Evolutionary conservation across 2,113 vertebrate species (phyloP).

Genomic region (Herpetotheres cachinnans): DNA sequence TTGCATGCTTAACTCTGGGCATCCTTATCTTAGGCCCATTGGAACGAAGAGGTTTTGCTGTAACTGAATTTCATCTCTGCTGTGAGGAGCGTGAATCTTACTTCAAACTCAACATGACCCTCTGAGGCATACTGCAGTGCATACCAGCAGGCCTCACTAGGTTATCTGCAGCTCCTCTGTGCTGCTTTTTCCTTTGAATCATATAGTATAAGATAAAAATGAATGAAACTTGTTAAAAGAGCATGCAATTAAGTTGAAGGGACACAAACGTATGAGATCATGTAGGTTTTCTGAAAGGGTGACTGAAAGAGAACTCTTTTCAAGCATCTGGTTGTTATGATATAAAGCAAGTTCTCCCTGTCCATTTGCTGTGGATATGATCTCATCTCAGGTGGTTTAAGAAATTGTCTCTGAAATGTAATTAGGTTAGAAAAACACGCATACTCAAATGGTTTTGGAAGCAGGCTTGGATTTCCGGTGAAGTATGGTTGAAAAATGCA

Average conservation of each 20-base stretch:
- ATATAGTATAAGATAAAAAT: slow-evolving; percentile 25
- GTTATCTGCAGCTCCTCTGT: slow-evolving; percentile 17
- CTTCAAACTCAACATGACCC: slow-evolving; percentile 34
- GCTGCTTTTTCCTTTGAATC: slow-evolving; percentile 29
- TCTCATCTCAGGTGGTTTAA: slow-evolving; percentile 56
- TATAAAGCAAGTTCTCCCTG: slow-evolving; percentile 28
- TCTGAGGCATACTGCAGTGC: not conserved
- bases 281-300: slow-evolving; percentile 37
- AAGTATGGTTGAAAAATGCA: not conserved
- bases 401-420: slow-evolving; percentile 25
- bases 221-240: slow-evolving; percentile 41
- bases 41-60: not conserved
- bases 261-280: slow-evolving; percentile 46
- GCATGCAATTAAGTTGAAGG: slow-evolving; percentile 28
- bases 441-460: not conserved
- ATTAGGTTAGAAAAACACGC: slow-evolving; percentile 42
- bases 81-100: not conserved
- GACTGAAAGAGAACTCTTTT: slow-evolving; percentile 39
- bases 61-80: slow-evolving; percentile 12
- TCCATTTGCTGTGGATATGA: slow-evolving; percentile 29
- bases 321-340: slow-evolving; percentile 30
- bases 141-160: not conserved
- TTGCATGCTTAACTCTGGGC: not conserved
- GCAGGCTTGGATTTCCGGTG: not conserved
- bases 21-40: not conserved